Percentiles rank a stretch among this genome's conserved stretches.
phyloP scores from a whole-genome alignment of 2,113 vertebrate species.

The Jaculus jaculus region DNA sequence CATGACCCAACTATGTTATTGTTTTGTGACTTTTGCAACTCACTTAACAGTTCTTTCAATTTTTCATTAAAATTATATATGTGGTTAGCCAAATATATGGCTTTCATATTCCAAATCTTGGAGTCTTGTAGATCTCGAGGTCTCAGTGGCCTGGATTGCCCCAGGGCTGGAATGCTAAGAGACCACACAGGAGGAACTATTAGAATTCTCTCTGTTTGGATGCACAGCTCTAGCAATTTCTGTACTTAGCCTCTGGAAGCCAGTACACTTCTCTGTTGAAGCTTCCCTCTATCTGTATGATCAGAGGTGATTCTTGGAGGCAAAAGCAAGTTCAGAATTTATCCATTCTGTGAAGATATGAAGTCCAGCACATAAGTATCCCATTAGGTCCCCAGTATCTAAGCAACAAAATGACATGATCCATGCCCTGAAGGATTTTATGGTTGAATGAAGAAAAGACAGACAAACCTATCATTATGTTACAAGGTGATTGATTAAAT shows the following conservation, averaged over 20 bases:
- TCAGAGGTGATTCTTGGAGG: not conserved
- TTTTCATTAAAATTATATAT: not conserved
- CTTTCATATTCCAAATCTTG: not conserved
- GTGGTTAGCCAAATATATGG: not conserved
- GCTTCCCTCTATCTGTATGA: not conserved
- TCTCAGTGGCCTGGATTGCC: not conserved
- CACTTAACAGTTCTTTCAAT: constrained; percentile 23
- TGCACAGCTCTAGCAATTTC: not conserved
- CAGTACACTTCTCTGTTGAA: not conserved
- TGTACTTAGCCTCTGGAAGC: not conserved
- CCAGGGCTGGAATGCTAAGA: not conserved
- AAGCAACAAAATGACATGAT: constrained; percentile 26
- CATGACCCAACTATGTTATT: not conserved
- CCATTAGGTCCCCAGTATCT: not conserved
- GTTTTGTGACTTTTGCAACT: constrained; percentile 55
- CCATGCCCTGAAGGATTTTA: constrained; percentile 25
- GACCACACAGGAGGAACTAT: not conserved
- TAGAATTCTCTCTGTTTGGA: not conserved
- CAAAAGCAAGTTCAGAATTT: not conserved
- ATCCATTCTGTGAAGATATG: constrained; percentile 19
- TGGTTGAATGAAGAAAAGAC: constrained; percentile 54
- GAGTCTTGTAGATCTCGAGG: not conserved
- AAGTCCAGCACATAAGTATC: not conserved
- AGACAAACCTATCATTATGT: constrained; percentile 50
- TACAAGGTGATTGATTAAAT: constrained; percentile 57